These are phyloP conservation scores for Hybognathus amarus DNA, from an alignment of 2,797 vertebrate species.

Conservation along the genomic window DNA sequence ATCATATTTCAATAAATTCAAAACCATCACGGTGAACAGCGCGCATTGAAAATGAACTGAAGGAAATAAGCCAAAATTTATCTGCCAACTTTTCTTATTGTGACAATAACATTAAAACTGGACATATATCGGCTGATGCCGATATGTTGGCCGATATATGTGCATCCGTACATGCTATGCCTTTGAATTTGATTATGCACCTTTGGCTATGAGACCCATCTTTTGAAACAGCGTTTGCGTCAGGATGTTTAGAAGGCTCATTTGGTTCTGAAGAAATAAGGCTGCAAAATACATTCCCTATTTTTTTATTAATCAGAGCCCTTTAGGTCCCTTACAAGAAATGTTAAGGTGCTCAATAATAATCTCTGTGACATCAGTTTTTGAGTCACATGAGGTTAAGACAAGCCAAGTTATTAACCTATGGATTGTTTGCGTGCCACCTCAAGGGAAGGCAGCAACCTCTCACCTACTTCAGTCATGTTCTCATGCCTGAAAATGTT, in stretches of 20 bases:
- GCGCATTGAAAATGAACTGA: too few species aligned
- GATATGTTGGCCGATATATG: too few species aligned
- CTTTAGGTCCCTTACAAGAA: not conserved
- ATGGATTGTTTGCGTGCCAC: not conserved
- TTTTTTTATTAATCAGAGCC: slow-evolving; percentile 2
- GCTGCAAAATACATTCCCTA: not conserved
- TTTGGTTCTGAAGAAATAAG: not conserved
- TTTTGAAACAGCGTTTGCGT: not conserved
- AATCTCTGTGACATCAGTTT: slow-evolving; percentile 2
- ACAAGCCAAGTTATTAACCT: slow-evolving; percentile 23
- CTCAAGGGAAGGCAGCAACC: slow-evolving; percentile 17
- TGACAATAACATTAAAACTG: too few species aligned
- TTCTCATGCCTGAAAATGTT: slow-evolving; percentile 25
- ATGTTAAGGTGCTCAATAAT: not conserved
- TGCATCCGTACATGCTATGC: not conserved
- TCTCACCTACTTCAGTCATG: not conserved
- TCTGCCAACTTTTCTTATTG: too few species aligned
- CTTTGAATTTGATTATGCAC: not conserved
- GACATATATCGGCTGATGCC: too few species aligned
- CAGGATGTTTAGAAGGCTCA: not conserved
- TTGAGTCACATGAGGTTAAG: slow-evolving; percentile 9
- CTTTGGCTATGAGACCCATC: not conserved
- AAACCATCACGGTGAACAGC: too few species aligned
- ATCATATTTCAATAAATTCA: too few species aligned
- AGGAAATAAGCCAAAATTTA: too few species aligned